These are phyloP conservation scores for Margaritifera margaritifera DNA, from an alignment of 2,888 invertebrate genomes.

Conservation along the genomic window DNA sequence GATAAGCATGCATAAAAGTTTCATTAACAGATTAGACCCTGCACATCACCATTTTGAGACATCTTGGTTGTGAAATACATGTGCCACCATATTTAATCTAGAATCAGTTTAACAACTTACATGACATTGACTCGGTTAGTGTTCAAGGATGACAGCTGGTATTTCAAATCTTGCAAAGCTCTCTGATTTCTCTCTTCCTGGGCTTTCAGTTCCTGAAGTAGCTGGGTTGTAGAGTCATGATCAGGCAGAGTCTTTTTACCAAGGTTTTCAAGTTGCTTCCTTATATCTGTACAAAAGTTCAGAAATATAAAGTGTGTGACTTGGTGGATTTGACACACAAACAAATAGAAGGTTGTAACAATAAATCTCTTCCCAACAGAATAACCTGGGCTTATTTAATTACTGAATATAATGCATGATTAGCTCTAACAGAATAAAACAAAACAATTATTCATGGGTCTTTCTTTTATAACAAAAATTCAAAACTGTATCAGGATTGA, in stretches of 20 bases:
- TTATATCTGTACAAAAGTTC: slow-evolving; percentile 48
- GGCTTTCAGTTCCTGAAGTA: slow-evolving; percentile 57
- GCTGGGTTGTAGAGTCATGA: slow-evolving; percentile 48
- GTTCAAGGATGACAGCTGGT: slow-evolving; percentile 46
- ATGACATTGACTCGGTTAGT: slow-evolving; percentile 47
- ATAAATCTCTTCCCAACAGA: background rate
- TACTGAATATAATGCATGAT: background rate
- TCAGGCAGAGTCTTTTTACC: slow-evolving; percentile 37
- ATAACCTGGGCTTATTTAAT: background rate
- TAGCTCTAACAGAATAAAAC: no score
- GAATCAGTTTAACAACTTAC: slow-evolving; percentile 33
- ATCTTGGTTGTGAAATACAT: no score
- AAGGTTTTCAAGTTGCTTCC: slow-evolving; percentile 55
- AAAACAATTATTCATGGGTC: no score
- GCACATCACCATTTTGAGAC: no score
- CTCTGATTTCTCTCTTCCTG: slow-evolving; percentile 61
- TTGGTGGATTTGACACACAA: background rate
- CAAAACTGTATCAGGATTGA: no score
- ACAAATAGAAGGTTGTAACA: background rate
- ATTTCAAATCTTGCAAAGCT: slow-evolving; percentile 55
- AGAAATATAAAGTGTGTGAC: background rate
- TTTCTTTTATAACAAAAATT: no score
- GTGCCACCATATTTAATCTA: no score
- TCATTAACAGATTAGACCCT: no score
- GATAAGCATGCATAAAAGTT: no score